A percentile compares a stretch with the other conserved stretches of the same genome.
These are phyloP conservation scores for Platyscapa corneri DNA, from an alignment of 1,140 invertebrate species.

Conservation along the genomic window DNA sequence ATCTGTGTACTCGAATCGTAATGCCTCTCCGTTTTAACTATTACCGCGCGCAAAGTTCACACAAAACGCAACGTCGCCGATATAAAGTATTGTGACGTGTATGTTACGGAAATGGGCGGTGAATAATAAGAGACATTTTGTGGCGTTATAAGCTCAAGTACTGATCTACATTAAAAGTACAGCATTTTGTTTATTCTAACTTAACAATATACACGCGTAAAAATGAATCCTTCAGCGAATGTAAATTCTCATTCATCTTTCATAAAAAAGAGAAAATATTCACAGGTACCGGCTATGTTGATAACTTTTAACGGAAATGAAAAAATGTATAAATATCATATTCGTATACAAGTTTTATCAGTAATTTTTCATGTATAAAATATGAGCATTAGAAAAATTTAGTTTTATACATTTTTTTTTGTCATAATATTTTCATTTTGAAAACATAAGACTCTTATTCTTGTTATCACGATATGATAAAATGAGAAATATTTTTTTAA, in stretches of 20 bases:
- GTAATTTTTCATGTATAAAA: too few species aligned
- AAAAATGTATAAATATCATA: too few species aligned
- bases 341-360: too few species aligned
- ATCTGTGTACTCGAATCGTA: background rate
- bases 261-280: too few species aligned
- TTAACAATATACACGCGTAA: background rate
- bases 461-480: too few species aligned
- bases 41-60: background rate
- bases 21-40: background rate
- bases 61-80: background rate
- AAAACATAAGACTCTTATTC: too few species aligned
- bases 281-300: too few species aligned
- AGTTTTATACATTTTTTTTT: too few species aligned
- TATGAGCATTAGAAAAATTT: too few species aligned
- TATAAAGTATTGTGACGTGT: background rate
- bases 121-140: background rate
- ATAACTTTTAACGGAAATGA: too few species aligned
- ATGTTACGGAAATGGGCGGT: background rate
- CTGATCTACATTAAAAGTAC: background rate
- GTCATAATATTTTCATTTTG: too few species aligned
- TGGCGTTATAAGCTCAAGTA: background rate
- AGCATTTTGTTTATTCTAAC: background rate
- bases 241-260: background rate
- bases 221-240: background rate
- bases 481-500: too few species aligned